These are phyloP conservation scores for Premnoplex brunnescens DNA, from an alignment of 2,797 vertebrate genomes.

Conservation along the genomic window DNA sequence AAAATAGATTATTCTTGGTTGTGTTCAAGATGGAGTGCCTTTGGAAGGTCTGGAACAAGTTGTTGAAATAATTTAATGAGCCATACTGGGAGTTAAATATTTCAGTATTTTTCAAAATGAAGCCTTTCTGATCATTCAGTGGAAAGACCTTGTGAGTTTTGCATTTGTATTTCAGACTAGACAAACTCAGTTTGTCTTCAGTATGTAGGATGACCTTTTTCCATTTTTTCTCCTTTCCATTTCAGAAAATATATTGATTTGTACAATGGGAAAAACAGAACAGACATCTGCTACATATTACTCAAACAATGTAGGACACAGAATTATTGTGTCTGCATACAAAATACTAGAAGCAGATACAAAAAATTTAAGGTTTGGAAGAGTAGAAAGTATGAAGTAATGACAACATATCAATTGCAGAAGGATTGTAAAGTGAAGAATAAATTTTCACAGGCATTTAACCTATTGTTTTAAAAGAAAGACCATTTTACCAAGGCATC, in stretches of 20 bases:
- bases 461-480: background rate
- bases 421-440: background rate
- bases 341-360: background rate
- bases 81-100: background rate
- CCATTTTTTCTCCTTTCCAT: background rate
- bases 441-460: background rate
- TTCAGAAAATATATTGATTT: constrained; percentile 28
- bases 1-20: background rate
- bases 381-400: background rate
- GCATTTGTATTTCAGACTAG: background rate
- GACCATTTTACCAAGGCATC: background rate
- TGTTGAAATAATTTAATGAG: background rate
- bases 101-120: background rate
- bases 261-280: background rate
- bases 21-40: background rate
- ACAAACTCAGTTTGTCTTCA: background rate
- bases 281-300: constrained; percentile 21
- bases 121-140: background rate
- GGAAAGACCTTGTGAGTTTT: background rate
- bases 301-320: background rate
- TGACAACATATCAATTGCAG: background rate
- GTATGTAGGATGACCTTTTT: background rate
- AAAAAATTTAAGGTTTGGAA: background rate
- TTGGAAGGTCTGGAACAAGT: background rate
- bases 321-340: constrained; percentile 21